These are phyloP conservation scores for Oreochromis niloticus DNA, from an alignment of 2,113 vertebrate genomes.

Conservation along the genomic window DNA sequence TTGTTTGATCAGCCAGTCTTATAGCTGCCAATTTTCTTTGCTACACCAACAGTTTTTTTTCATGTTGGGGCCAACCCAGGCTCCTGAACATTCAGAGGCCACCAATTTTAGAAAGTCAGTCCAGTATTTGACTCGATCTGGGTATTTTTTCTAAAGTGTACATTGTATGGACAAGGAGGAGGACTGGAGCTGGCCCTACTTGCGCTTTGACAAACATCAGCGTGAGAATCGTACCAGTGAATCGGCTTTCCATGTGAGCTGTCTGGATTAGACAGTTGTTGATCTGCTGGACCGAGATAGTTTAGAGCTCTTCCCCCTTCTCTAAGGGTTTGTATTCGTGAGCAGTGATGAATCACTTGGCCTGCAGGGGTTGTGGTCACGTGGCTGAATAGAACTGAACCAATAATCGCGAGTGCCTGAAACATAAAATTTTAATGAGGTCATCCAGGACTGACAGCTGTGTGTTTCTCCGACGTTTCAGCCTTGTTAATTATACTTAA, in stretches of 20 bases:
- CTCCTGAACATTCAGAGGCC: background rate
- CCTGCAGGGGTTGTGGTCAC: background rate
- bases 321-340: background rate
- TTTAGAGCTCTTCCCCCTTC: background rate
- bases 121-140: background rate
- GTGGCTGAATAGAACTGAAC: conserved; percentile 7
- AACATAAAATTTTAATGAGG: conserved; percentile 25
- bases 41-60: accelerated
- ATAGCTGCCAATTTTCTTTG: background rate
- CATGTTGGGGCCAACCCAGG: background rate
- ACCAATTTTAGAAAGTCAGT: background rate
- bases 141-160: accelerated
- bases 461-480: background rate
- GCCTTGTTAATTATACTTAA: conserved; percentile 33
- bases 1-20: background rate
- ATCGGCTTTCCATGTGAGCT: background rate
- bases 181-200: background rate
- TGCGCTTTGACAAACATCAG: background rate
- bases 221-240: background rate
- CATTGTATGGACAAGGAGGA: accelerated
- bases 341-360: conserved; percentile 30
- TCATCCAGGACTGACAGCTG: conserved; percentile 8
- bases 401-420: conserved; percentile 10
- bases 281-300: background rate
- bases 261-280: background rate